phyloP scores from a whole-genome alignment of 2,888 invertebrate genomes.

The Homarus gammarus region DNA sequence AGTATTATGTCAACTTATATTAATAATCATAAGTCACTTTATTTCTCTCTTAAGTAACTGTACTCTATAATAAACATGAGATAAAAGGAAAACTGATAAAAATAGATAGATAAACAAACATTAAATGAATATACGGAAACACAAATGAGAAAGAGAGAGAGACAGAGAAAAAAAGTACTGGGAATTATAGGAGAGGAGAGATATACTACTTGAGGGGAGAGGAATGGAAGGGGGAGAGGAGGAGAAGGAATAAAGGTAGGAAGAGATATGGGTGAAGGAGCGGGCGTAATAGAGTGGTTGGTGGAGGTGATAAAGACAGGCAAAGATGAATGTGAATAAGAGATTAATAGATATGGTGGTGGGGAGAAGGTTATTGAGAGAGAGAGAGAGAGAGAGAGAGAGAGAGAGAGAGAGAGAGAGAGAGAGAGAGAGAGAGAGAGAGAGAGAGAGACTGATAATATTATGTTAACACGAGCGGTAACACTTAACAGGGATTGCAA shows the following conservation, averaged over 20 bases:
- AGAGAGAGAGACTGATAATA: not conserved
- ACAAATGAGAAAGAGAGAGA: not conserved
- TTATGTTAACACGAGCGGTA: not conserved
- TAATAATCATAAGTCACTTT: too few species aligned
- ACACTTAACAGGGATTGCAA: too few species aligned
- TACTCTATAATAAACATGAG: too few species aligned
- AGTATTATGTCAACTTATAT: too few species aligned
- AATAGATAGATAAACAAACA: too few species aligned
- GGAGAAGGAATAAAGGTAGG: constrained; percentile 52
- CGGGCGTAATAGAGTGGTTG: constrained; percentile 51
- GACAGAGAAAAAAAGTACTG: not conserved
- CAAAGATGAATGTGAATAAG: constrained; percentile 58
- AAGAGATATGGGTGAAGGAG: constrained; percentile 53
- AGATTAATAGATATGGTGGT: constrained; percentile 55
- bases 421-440: not conserved
- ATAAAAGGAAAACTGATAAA: too few species aligned
- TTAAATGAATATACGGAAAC: too few species aligned
- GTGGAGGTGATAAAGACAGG: constrained; percentile 57
- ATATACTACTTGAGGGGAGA: constrained; percentile 3
- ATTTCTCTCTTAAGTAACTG: too few species aligned
- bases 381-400: constrained; percentile 19
- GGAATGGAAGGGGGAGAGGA: constrained; percentile 29
- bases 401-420: constrained; percentile 17
- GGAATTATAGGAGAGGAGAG: constrained; percentile 22
- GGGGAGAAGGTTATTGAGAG: constrained; percentile 40